phyloP scores from a whole-genome alignment of 2,797 vertebrate species.

The Enoplosus armatus region DNA sequence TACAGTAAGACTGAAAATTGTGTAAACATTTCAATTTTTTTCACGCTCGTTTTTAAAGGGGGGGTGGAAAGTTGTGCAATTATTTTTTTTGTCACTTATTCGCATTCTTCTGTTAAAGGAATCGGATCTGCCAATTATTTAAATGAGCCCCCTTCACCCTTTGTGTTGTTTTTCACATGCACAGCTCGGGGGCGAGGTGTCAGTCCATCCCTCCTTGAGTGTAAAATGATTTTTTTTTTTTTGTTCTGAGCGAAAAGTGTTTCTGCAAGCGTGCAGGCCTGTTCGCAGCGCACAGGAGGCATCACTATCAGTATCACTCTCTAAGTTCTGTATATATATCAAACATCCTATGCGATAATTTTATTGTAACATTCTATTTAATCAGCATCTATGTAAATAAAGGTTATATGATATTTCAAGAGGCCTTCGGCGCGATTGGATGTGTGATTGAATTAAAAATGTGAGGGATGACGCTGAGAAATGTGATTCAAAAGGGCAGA shows the following conservation, averaged over 20 bases:
- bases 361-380: slow-evolving; percentile 92
- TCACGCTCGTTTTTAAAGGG: slow-evolving; percentile 37
- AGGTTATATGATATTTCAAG: slow-evolving; percentile 88
- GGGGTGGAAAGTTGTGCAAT: slow-evolving; percentile 73
- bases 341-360: slow-evolving; percentile 83
- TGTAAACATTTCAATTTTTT: slow-evolving; percentile 72
- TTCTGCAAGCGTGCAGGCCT: slow-evolving; percentile 59
- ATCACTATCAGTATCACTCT: slow-evolving; percentile 42
- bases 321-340: slow-evolving; percentile 84
- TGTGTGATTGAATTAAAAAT: slow-evolving; percentile 53
- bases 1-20: slow-evolving; percentile 76
- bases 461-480: background rate
- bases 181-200: slow-evolving; percentile 25
- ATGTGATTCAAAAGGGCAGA: background rate
- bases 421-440: slow-evolving; percentile 58
- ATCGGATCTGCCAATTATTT: slow-evolving; percentile 74
- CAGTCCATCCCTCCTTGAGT: slow-evolving; percentile 44
- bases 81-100: slow-evolving; percentile 60
- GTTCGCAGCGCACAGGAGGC: slow-evolving; percentile 43
- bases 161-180: slow-evolving; percentile 10
- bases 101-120: slow-evolving; percentile 66
- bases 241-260: slow-evolving; percentile 31
- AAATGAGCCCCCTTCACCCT: slow-evolving; percentile 3
- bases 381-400: slow-evolving; percentile 91
- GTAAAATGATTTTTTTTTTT: slow-evolving; percentile 2